Percentiles rank a stretch among this genome's conserved stretches.
Conservation (phyloP, 2,888 invertebrate genomes). For the Petrolisthes cinctipes region DNA sequence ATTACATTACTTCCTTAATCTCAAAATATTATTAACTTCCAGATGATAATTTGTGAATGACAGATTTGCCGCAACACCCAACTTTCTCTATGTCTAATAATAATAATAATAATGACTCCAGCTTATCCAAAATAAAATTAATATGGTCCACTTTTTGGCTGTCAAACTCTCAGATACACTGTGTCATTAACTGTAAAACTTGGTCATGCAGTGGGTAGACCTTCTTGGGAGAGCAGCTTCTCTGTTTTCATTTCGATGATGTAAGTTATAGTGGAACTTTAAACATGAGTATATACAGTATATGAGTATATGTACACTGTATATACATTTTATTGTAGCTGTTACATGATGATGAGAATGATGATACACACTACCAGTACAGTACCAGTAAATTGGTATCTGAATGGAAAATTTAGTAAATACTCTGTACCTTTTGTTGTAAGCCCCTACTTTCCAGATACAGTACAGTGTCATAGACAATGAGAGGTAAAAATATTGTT, state of each 20-base stretch:
- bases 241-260: not conserved
- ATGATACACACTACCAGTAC: not conserved
- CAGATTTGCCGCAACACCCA: not conserved
- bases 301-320: not conserved
- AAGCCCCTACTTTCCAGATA: too few relatives aligned
- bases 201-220: slow-evolving; percentile 44
- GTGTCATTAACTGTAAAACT: slow-evolving; percentile 40
- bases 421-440: too few relatives aligned
- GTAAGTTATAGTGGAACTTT: not conserved
- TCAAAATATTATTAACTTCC: slow-evolving; percentile 6
- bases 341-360: not conserved
- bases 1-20: not conserved
- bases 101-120: slow-evolving; percentile 11
- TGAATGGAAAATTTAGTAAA: too few relatives aligned
- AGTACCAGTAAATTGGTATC: not conserved
- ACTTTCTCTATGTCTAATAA: not conserved
- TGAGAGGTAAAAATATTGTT: too few relatives aligned
- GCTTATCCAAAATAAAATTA: slow-evolving; percentile 23
- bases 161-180: slow-evolving; percentile 5
- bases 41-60: slow-evolving; percentile 13
- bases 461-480: too few relatives aligned
- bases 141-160: slow-evolving; percentile 22
- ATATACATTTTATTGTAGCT: not conserved
- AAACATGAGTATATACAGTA: not conserved
- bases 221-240: slow-evolving; percentile 10